Percentiles rank a stretch among this genome's conserved stretches.
Evolutionary conservation across 2,797 vertebrate genomes (phyloP).

Genomic region (Anabas testudineus): DNA sequence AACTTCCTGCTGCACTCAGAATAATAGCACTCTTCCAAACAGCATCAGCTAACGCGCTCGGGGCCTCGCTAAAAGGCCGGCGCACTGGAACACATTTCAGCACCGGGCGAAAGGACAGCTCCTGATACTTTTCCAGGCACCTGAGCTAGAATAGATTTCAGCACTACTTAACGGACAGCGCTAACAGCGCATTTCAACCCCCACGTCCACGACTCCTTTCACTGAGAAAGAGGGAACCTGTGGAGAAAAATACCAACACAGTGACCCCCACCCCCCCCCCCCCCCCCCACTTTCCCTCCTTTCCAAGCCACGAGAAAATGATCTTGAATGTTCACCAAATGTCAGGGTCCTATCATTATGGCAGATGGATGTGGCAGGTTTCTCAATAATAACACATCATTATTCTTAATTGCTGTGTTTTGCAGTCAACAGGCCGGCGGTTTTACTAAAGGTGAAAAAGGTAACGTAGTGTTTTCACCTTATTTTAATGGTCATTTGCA

Average conservation of each 20-base stretch:
- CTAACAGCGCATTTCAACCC: constrained; percentile 42
- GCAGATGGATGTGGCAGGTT: constrained; percentile 27
- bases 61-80: constrained; percentile 32
- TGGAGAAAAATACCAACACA: constrained; percentile 44
- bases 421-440: neutral
- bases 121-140: constrained; percentile 40
- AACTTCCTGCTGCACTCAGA: constrained; percentile 16
- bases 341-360: constrained; percentile 36
- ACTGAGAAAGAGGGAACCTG: constrained; percentile 19
- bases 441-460: neutral
- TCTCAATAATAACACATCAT: constrained; percentile 36
- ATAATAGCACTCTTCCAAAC: constrained; percentile 35
- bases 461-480: no score
- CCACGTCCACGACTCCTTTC: constrained; percentile 39
- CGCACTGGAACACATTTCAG: no score
- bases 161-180: constrained; percentile 71
- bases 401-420: constrained; percentile 36
- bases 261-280: neutral
- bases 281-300: neutral
- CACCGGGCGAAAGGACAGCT: constrained; percentile 42
- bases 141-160: constrained; percentile 67
- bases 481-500: no score
- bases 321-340: constrained; percentile 24
- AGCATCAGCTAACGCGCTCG: constrained; percentile 43
- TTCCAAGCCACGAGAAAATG: constrained; percentile 11